phyloP scores from a whole-genome alignment of 2,888 invertebrate genomes.

The Hoplodrina ambigua region DNA sequence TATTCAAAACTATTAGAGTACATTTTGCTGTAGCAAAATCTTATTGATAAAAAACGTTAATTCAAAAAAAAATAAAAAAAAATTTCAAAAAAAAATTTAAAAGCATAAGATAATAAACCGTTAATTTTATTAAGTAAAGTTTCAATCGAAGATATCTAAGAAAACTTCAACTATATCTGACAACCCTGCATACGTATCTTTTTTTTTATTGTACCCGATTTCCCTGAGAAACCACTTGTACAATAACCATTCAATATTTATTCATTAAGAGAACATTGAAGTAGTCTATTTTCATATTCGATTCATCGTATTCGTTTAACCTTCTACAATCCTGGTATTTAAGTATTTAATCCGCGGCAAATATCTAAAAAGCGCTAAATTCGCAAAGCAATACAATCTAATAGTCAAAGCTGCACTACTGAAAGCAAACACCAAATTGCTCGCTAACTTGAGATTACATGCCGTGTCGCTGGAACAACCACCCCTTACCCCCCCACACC shows the following conservation, averaged over 20 bases:
- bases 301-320: neutral
- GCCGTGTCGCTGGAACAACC: slow-evolving; percentile 69
- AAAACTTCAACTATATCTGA: too few relatives aligned
- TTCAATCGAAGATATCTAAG: too few relatives aligned
- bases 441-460: slow-evolving; percentile 85
- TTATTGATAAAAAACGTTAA: neutral
- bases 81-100: too few relatives aligned
- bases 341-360: slow-evolving; percentile 10
- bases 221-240: neutral
- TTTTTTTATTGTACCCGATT: too few relatives aligned
- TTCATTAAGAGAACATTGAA: neutral
- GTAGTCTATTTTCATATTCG: neutral
- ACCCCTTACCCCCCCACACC: slow-evolving; percentile 18
- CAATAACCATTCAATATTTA: too few relatives aligned
- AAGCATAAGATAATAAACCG: too few relatives aligned
- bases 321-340: slow-evolving; percentile 1
- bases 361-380: slow-evolving; percentile 58
- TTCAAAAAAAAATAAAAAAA: too few relatives aligned
- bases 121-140: too few relatives aligned
- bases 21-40: too few relatives aligned
- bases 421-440: slow-evolving; percentile 87
- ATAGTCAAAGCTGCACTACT: slow-evolving; percentile 79
- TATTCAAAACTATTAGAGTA: neutral
- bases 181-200: too few relatives aligned
- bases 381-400: slow-evolving; percentile 70